These are phyloP conservation scores for Maniola hyperantus DNA, from an alignment of 2,888 invertebrate genomes.

Conservation along the genomic window DNA sequence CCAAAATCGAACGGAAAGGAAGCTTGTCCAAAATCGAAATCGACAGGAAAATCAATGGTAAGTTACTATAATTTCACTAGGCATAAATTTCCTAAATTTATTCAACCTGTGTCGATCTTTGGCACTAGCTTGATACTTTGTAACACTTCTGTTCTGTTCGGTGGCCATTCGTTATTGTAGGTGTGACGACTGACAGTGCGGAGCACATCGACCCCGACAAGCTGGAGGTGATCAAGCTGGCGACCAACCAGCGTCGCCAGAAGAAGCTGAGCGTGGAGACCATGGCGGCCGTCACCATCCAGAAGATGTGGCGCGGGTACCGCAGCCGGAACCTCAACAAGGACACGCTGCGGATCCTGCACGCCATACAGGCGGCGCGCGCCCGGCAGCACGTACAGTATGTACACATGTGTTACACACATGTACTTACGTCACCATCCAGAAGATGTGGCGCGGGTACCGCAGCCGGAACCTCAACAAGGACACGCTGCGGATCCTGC, in stretches of 20 bases:
- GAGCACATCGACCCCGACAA: conserved; percentile 62
- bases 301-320: conserved; percentile 94
- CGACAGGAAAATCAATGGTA: conserved; percentile 62
- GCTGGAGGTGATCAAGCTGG: conserved; percentile 64
- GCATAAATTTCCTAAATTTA: too few relatives aligned
- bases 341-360: conserved; percentile 83
- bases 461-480: conserved; percentile 88
- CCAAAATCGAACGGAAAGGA: conserved; percentile 72
- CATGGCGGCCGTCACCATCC: conserved; percentile 89
- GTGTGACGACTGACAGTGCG: conserved; percentile 35
- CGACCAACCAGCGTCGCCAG: conserved; percentile 70
- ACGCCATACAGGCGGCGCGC: conserved; percentile 88
- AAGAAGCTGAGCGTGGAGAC: conserved; percentile 69
- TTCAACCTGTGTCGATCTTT: too few relatives aligned
- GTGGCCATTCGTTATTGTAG: not conserved
- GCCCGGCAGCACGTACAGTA: conserved; percentile 93
- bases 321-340: conserved; percentile 88
- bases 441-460: conserved; percentile 94
- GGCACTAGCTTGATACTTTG: too few relatives aligned
- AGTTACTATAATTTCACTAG: not conserved
- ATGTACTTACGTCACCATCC: conserved; percentile 90
- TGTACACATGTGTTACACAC: conserved; percentile 56
- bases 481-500: conserved; percentile 83
- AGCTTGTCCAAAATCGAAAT: conserved; percentile 59
- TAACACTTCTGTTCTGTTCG: too few relatives aligned